These are phyloP conservation scores for Eugnorisma glareosa DNA, from an alignment of 2,888 invertebrate species.

Conservation along the genomic window DNA sequence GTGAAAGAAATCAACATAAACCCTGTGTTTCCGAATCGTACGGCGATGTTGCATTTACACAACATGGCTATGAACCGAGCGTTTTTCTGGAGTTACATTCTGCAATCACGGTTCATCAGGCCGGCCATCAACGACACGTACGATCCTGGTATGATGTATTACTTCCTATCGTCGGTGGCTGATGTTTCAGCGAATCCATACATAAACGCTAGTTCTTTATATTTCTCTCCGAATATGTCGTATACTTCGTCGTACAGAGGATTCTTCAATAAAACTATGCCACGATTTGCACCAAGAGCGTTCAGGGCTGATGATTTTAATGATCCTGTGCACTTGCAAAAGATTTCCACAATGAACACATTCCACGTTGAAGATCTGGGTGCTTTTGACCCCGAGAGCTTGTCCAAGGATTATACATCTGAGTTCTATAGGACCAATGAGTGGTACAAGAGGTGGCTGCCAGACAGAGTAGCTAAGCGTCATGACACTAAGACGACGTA, in stretches of 20 bases:
- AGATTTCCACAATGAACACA: conserved; percentile 98
- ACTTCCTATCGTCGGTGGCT: conserved; percentile 97
- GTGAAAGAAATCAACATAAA: conserved; percentile 98
- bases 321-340: conserved; percentile 97
- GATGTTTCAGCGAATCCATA: conserved; percentile 98
- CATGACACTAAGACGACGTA: conserved; percentile 98
- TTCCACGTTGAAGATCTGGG: conserved; percentile 96
- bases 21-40: conserved; percentile 98
- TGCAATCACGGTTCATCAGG: conserved; percentile 96
- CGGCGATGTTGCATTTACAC: conserved; percentile 97
- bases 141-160: conserved; percentile 99
- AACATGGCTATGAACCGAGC: conserved; percentile 99
- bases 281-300: conserved; percentile 98
- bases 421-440: conserved; percentile 97
- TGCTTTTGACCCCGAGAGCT: conserved; percentile 94
- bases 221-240: conserved; percentile 98
- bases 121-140: conserved; percentile 97
- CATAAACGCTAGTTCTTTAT: conserved; percentile 97
- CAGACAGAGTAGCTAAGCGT: conserved; percentile 95
- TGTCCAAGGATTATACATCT: conserved; percentile 96
- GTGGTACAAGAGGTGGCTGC: conserved; percentile 98
- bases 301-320: conserved; percentile 98
- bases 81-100: conserved; percentile 98
- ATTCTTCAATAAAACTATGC: conserved; percentile 98
- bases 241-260: conserved; percentile 98